These are phyloP conservation scores for Spodoptera picta DNA, from an alignment of 2,888 invertebrate genomes.

Conservation along the genomic window DNA sequence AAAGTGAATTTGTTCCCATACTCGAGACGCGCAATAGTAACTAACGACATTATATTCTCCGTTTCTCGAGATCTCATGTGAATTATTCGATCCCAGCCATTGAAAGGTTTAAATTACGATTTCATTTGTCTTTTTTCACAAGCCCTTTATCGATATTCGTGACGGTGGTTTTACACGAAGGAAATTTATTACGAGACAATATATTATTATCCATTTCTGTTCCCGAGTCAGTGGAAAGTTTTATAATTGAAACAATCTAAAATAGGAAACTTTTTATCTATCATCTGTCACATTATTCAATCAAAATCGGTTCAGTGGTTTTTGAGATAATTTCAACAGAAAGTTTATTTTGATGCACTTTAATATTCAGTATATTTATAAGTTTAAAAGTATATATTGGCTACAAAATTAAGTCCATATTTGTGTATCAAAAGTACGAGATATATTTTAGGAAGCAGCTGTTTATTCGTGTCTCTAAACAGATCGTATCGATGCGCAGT, in stretches of 20 bases:
- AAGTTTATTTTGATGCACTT: slow-evolving; percentile 16
- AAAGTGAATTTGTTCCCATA: slow-evolving; percentile 29
- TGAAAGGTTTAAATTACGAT: slow-evolving; percentile 31
- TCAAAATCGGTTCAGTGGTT: slow-evolving; percentile 32
- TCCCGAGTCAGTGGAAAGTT: slow-evolving; percentile 20
- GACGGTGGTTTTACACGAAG: slow-evolving; percentile 1
- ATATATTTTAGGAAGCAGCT: slow-evolving; percentile 24
- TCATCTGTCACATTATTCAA: slow-evolving; percentile 15
- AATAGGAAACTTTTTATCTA: slow-evolving; percentile 27
- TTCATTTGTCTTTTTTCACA: slow-evolving; percentile 20
- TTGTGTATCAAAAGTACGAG: slow-evolving; percentile 8
- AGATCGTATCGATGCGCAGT: slow-evolving; percentile 29
- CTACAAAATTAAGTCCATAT: slow-evolving; percentile 15
- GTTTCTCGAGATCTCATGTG: slow-evolving; percentile 33
- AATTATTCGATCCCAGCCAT: slow-evolving; percentile 40
- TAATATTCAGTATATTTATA: no score
- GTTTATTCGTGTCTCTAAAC: slow-evolving; percentile 29
- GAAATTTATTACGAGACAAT: slow-evolving; percentile 16
- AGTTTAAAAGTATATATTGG: background rate
- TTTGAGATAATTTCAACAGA: slow-evolving; percentile 20
- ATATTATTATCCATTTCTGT: slow-evolving; percentile 7
- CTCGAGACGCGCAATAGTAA: slow-evolving; percentile 16
- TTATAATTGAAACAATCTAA: slow-evolving; percentile 25
- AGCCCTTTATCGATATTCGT: slow-evolving; percentile 8
- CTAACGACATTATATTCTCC: slow-evolving; percentile 43